These are phyloP conservation scores for Sphaerodactylus townsendi DNA, from an alignment of 2,113 vertebrate species.

Conservation along the genomic window DNA sequence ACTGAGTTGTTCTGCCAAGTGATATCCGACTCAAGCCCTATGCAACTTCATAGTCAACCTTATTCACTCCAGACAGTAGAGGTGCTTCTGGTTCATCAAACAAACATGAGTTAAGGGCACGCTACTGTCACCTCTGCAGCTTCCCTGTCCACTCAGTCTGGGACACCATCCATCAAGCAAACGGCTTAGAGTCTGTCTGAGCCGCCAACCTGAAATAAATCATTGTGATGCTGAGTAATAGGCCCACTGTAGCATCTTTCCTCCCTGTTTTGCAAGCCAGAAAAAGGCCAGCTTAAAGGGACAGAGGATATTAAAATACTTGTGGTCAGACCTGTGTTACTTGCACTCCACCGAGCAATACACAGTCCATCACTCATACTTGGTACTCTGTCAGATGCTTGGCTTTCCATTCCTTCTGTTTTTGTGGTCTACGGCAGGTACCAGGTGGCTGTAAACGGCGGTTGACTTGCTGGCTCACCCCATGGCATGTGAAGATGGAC, in stretches of 20 bases:
- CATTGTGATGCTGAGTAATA: not conserved
- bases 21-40: not conserved
- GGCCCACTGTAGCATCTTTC: accelerated
- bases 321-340: not conserved
- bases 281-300: not conserved
- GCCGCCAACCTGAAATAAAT: conserved; percentile 51
- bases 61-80: not conserved
- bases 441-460: too few relatives aligned
- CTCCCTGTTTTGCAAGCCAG: not conserved
- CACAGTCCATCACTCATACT: not conserved
- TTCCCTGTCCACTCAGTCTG: conserved; percentile 22
- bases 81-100: conserved; percentile 57
- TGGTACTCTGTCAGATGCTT: not conserved
- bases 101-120: conserved; percentile 28
- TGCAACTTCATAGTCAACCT: not conserved
- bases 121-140: conserved; percentile 45
- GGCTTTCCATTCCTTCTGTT: not conserved
- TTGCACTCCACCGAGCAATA: not conserved
- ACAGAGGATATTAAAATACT: not conserved
- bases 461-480: too few relatives aligned
- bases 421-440: not conserved
- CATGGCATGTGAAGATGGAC: too few relatives aligned
- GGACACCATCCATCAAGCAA: conserved; percentile 50
- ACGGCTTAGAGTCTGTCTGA: conserved; percentile 32
- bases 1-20: accelerated